Percentiles rank a stretch among this genome's conserved stretches.
Conservation (phyloP, 2,797 vertebrate species). For the Lepidocolaptes lacrymiger region DNA sequence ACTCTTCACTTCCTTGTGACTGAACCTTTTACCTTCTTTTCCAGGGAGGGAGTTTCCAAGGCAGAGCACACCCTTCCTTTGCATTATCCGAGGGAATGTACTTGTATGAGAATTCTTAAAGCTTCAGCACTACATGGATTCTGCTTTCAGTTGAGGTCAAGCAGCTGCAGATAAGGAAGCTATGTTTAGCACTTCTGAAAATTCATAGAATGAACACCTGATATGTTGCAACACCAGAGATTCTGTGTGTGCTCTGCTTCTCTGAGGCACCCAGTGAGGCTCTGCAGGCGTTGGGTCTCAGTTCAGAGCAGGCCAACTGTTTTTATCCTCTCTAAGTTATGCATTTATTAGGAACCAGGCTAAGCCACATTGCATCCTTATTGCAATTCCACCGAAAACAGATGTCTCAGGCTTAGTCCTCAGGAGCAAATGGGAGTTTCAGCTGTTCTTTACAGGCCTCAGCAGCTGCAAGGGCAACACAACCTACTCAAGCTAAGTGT, state of each 20-base stretch:
- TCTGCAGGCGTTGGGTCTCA: neutral
- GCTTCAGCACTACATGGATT: neutral
- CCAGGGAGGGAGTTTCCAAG: neutral
- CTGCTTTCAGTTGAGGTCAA: slow-evolving; percentile 3
- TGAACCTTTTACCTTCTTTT: slow-evolving; percentile 42
- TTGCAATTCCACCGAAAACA: neutral
- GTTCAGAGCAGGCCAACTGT: neutral
- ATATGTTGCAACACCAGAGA: neutral
- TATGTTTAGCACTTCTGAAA: slow-evolving; percentile 28
- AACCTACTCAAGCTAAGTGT: neutral
- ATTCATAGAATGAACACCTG: neutral
- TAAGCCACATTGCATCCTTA: neutral
- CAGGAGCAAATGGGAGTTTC: neutral
- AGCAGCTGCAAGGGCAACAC: neutral
- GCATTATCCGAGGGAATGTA: neutral
- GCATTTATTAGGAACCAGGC: neutral
- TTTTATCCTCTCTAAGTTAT: neutral
- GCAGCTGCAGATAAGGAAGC: slow-evolving; percentile 25
- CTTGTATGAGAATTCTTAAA: neutral
- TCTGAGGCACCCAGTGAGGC: neutral
- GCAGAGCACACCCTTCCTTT: slow-evolving; percentile 42
- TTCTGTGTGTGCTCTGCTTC: neutral
- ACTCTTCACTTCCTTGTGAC: neutral
- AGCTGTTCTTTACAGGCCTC: neutral
- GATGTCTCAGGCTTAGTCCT: neutral